phyloP scores from a whole-genome alignment of 2,888 invertebrate genomes.

The Watsonalla cultraria region DNA sequence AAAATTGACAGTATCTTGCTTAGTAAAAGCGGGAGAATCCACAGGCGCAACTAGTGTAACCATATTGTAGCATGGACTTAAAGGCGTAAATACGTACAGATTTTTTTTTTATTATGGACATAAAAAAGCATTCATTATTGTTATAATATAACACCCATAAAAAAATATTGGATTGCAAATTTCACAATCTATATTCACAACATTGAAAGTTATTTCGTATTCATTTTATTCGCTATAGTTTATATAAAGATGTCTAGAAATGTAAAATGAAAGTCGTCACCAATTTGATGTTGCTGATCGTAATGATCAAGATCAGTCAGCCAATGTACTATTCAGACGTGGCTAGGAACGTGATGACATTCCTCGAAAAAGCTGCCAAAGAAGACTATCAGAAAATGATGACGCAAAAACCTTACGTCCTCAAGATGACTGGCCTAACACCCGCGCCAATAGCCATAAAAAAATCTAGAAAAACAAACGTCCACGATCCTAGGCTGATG shows the following conservation, averaged over 20 bases:
- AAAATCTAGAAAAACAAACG: background rate
- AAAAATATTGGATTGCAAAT: background rate
- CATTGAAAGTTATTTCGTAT: background rate
- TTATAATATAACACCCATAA: background rate
- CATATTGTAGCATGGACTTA: no score
- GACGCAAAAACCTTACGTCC: background rate
- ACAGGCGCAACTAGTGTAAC: no score
- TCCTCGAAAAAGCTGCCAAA: constrained; percentile 11
- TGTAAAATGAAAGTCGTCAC: constrained; percentile 33
- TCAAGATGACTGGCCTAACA: background rate
- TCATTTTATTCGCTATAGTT: background rate
- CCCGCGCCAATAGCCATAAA: background rate
- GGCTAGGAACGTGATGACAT: constrained; percentile 19
- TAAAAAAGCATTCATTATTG: background rate
- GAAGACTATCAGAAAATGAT: constrained; percentile 6
- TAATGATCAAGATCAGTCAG: constrained; percentile 13
- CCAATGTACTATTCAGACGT: constrained; percentile 22
- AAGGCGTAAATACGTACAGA: no score
- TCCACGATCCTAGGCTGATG: background rate
- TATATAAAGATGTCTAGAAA: constrained; percentile 8
- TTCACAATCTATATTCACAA: background rate
- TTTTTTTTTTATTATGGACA: no score
- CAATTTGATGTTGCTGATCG: constrained; percentile 12
- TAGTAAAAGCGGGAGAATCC: no score
- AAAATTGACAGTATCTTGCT: no score